phyloP scores from a whole-genome alignment of 1,140 invertebrate genomes.

The Eupeodes corollae region DNA sequence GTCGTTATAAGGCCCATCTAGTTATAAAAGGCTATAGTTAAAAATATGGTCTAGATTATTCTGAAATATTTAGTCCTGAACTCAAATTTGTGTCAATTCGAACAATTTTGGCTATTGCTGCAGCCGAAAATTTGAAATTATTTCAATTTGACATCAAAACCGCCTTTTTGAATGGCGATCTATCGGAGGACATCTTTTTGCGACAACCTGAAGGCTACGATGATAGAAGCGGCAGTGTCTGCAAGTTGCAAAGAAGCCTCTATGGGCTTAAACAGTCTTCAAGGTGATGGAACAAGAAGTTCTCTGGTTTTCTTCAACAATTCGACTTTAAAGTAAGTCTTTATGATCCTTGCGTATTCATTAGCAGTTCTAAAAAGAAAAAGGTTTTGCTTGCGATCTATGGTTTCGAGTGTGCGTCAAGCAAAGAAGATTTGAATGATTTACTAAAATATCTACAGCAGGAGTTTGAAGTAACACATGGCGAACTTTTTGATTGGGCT shows the following conservation, averaged over 20 bases:
- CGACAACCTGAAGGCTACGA: constrained; percentile 24
- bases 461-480: no score
- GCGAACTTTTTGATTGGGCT: no score
- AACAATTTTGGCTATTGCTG: no score
- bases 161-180: no score
- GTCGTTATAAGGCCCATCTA: constrained; percentile 27
- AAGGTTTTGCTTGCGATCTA: constrained; percentile 35
- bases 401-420: constrained; percentile 22
- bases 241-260: constrained; percentile 25
- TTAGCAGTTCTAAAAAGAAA: constrained; percentile 8
- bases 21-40: constrained; percentile 33
- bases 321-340: constrained; percentile 26
- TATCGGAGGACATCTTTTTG: constrained; percentile 34
- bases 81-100: constrained; percentile 14
- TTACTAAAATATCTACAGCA: constrained; percentile 18
- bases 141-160: no score
- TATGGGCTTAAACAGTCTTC: constrained; percentile 38
- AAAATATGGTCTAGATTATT: constrained; percentile 19
- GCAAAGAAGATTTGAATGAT: constrained; percentile 10
- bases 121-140: constrained; percentile 18
- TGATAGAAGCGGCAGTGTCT: constrained; percentile 15
- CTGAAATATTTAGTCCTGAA: constrained; percentile 16
- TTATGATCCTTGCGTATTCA: no score
- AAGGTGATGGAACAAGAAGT: constrained; percentile 29
- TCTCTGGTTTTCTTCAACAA: no score